A percentile compares a stretch with the other conserved stretches of the same genome.
Conservation (phyloP, 1,140 invertebrate genomes). For the Bradynema listronoti region DNA sequence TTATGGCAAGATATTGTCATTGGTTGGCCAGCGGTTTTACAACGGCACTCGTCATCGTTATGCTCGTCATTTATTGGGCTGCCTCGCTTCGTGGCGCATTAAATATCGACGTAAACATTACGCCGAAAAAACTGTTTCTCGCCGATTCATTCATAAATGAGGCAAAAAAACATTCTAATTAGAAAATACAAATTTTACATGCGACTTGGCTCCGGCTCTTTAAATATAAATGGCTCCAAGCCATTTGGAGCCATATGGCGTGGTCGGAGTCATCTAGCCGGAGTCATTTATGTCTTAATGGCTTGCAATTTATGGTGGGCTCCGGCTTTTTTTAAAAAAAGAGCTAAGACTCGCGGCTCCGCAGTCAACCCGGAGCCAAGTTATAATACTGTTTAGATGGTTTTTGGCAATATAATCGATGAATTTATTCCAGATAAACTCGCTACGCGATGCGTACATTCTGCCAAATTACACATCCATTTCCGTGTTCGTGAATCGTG, state of each 20-base stretch:
- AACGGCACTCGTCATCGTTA: constrained; percentile 17
- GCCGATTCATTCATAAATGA: constrained; percentile 37
- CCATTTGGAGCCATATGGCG: no score
- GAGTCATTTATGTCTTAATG: no score
- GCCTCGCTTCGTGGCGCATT: constrained; percentile 16
- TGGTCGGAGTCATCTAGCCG: no score
- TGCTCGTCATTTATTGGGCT: constrained; percentile 32
- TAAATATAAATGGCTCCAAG: no score
- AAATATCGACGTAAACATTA: constrained; percentile 24
- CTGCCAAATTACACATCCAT: constrained; percentile 44
- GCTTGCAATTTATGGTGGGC: no score
- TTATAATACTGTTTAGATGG: no score
- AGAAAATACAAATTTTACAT: no score
- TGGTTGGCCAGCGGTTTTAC: constrained; percentile 38
- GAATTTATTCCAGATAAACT: constrained; percentile 47
- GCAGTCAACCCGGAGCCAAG: no score
- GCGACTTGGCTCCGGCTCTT: no score
- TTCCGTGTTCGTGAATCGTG: constrained; percentile 43
- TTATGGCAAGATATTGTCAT: constrained; percentile 23
- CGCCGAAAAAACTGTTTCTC: constrained; percentile 38
- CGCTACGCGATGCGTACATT: constrained; percentile 40
- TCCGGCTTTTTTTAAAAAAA: no score
- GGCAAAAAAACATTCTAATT: constrained; percentile 14
- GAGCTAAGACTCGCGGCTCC: no score
- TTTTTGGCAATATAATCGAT: no score